Evolutionary conservation across 2,888 invertebrate genomes (phyloP).

Genomic region (Rhaphigaster nebulosa): DNA sequence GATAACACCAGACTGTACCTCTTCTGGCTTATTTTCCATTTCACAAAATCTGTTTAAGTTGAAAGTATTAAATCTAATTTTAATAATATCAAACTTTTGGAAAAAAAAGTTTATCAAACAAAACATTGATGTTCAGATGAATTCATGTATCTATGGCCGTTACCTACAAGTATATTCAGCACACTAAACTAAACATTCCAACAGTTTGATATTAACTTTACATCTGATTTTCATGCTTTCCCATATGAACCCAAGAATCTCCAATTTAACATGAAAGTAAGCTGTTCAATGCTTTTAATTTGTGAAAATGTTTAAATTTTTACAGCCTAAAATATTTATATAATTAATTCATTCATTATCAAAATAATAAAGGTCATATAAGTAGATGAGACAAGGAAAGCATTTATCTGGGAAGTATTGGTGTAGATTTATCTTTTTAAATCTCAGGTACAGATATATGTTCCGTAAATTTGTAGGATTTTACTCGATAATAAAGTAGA

Average conservation of each 20-base stretch:
- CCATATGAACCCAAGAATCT: neutral
- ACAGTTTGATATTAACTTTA: neutral
- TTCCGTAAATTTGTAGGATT: no score
- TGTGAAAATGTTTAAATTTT: neutral
- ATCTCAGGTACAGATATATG: no score
- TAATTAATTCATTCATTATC: neutral
- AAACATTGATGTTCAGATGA: neutral
- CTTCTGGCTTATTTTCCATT: neutral
- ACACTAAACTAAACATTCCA: neutral
- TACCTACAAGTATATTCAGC: neutral
- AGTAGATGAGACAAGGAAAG: no score
- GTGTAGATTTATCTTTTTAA: no score
- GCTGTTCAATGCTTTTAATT: neutral
- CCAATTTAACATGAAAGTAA: neutral
- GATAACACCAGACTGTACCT: neutral
- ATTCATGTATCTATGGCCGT: neutral
- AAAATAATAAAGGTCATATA: neutral
- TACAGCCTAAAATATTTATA: neutral
- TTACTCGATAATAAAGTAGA: no score
- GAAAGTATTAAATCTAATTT: neutral
- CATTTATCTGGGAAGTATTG: no score
- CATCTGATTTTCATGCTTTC: neutral
- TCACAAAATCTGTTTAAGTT: neutral
- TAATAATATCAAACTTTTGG: neutral
- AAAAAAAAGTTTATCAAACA: neutral